Evolutionary conservation across 2,888 invertebrate species (phyloP).

Genomic region (Synanthedon vespiformis): DNA sequence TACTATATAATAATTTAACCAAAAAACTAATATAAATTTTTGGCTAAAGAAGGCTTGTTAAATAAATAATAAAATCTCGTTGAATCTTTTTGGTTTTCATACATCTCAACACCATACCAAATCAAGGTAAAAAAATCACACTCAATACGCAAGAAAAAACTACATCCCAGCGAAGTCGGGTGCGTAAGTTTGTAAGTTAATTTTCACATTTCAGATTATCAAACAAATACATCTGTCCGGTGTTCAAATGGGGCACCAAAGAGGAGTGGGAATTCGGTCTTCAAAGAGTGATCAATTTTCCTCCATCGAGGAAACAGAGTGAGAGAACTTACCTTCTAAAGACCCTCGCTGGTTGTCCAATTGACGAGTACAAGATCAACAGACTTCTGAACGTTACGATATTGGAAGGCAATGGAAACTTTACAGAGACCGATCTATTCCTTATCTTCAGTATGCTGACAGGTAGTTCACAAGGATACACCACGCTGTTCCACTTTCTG

Average conservation of each 20-base stretch:
- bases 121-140: too few relatives aligned
- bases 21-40: too few relatives aligned
- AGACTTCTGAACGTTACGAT: constrained; percentile 75
- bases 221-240: constrained; percentile 82
- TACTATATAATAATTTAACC: too few relatives aligned
- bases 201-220: constrained; percentile 70
- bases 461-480: constrained; percentile 78
- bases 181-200: too few relatives aligned
- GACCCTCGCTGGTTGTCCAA: constrained; percentile 83
- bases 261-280: constrained; percentile 88
- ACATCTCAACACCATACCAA: too few relatives aligned
- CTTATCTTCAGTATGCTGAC: constrained; percentile 81
- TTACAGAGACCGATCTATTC: constrained; percentile 81
- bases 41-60: too few relatives aligned
- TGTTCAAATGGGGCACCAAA: constrained; percentile 83
- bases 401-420: constrained; percentile 76
- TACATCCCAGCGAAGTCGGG: too few relatives aligned
- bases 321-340: constrained; percentile 83
- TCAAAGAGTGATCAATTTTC: constrained; percentile 81
- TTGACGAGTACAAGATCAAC: constrained; percentile 77
- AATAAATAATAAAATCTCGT: too few relatives aligned
- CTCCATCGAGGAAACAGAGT: constrained; percentile 75
- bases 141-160: too few relatives aligned
- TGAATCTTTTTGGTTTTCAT: too few relatives aligned
- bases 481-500: constrained; percentile 78